Percentiles rank a stretch among this genome's conserved stretches.
These are phyloP conservation scores for Orius laevigatus DNA, from an alignment of 1,140 invertebrate genomes.

Conservation along the genomic window DNA sequence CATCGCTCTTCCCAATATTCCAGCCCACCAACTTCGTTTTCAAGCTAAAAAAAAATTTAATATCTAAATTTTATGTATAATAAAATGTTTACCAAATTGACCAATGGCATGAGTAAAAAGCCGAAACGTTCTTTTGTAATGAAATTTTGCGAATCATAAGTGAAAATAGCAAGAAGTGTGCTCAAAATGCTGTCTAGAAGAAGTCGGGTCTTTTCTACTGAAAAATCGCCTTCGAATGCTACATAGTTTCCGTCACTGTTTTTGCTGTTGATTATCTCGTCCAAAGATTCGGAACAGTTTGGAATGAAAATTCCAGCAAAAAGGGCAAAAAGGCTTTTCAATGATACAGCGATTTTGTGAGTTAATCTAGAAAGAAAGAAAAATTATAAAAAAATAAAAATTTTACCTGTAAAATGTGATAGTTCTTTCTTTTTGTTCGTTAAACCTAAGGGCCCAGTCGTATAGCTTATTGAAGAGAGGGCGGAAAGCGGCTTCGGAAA, in stretches of 20 bases:
- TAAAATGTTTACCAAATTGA: slow-evolving; percentile 50
- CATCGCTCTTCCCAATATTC: slow-evolving; percentile 41
- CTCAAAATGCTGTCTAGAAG: slow-evolving; percentile 15
- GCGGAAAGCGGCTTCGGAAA: slow-evolving; percentile 74
- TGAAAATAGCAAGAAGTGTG: slow-evolving; percentile 59
- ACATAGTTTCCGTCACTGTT: slow-evolving; percentile 9
- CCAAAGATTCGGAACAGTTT: slow-evolving; percentile 53
- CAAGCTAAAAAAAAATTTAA: slow-evolving; percentile 32
- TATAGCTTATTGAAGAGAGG: slow-evolving; percentile 74
- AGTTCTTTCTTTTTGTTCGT: slow-evolving; percentile 40
- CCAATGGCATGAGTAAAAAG: slow-evolving; percentile 61
- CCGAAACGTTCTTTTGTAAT: slow-evolving; percentile 68
- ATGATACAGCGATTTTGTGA: slow-evolving; percentile 53
- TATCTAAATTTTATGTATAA: neutral
- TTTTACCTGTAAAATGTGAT: slow-evolving; percentile 61
- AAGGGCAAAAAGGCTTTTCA: slow-evolving; percentile 76
- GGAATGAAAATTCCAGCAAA: slow-evolving; percentile 75
- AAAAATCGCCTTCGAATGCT: slow-evolving; percentile 10
- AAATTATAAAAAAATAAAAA: neutral
- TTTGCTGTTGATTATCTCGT: slow-evolving; percentile 26
- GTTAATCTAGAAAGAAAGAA: slow-evolving; percentile 41
- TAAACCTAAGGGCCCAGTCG: slow-evolving; percentile 62
- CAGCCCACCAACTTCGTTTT: slow-evolving; percentile 54
- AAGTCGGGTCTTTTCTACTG: slow-evolving; percentile 19
- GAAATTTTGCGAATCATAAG: slow-evolving; percentile 59